These are phyloP conservation scores for Heliconius hortense DNA, from an alignment of 2,888 invertebrate species.

Conservation along the genomic window DNA sequence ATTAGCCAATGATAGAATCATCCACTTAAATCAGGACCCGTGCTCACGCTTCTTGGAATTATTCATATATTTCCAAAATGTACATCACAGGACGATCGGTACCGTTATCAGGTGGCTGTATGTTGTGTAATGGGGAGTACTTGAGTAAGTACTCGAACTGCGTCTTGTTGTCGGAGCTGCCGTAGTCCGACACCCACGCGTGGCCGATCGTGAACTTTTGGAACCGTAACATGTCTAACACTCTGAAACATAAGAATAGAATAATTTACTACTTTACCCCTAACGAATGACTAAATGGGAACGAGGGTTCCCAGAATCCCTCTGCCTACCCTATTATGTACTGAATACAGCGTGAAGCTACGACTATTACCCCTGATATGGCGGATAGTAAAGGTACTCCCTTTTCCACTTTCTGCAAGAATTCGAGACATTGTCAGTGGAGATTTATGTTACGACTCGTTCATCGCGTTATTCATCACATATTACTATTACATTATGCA, in stretches of 20 bases:
- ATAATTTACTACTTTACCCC: too few species aligned
- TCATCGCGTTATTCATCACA: too few species aligned
- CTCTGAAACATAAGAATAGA: constrained; percentile 78
- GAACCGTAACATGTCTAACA: constrained; percentile 98
- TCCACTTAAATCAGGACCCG: too few species aligned
- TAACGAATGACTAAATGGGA: too few species aligned
- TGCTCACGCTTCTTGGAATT: too few species aligned
- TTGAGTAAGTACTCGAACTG: constrained; percentile 93
- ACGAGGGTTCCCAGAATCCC: background rate
- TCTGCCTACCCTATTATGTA: background rate
- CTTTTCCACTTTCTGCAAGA: background rate
- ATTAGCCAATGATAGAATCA: too few species aligned
- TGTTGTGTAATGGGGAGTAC: constrained; percentile 97
- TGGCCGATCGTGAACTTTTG: constrained; percentile 99
- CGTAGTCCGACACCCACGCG: constrained; percentile 98
- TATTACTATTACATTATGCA: too few species aligned
- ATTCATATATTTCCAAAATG: too few species aligned
- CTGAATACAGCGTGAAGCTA: background rate
- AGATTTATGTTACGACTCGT: too few species aligned
- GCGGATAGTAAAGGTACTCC: background rate
- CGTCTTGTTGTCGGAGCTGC: constrained; percentile 91
- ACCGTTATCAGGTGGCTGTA: constrained; percentile 84
- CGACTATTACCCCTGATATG: background rate
- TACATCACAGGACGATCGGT: constrained; percentile 13
- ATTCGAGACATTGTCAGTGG: background rate